A percentile compares a stretch with the other conserved stretches of the same genome.
phyloP scores from a whole-genome alignment of 2,797 vertebrate genomes.

The Fistularia commersonii region DNA sequence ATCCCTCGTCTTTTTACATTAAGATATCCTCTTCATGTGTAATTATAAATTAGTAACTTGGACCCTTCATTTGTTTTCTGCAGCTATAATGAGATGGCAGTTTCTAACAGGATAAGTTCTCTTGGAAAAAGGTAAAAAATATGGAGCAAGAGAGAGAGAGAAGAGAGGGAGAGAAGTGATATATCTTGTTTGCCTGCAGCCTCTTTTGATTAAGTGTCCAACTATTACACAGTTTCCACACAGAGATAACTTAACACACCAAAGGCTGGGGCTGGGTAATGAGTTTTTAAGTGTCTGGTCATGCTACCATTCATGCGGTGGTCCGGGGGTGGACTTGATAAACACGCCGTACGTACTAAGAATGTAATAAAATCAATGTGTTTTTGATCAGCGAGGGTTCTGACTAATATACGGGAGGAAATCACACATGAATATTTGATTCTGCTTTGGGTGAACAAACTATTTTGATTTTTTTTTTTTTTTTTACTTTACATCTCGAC shows the following conservation, averaged over 20 bases:
- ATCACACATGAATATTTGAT: conserved; percentile 34
- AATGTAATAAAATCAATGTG: conserved; percentile 4
- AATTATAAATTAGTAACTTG: conserved; percentile 35
- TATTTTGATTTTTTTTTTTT: conserved; percentile 1
- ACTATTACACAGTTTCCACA: conserved; percentile 61
- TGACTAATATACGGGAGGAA: conserved; percentile 24
- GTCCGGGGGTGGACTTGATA: not conserved
- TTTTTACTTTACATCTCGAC: not conserved
- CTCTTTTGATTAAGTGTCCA: conserved; percentile 61
- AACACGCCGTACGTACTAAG: not conserved
- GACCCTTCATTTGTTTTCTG: conserved; percentile 30
- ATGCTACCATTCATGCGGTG: conserved; percentile 38
- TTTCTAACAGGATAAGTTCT: conserved; percentile 29
- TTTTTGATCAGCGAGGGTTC: conserved; percentile 28
- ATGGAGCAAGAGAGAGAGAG: not conserved
- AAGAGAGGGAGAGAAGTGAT: conserved; percentile 37
- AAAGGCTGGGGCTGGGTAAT: conserved; percentile 47
- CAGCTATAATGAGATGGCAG: conserved; percentile 39
- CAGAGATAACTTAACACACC: conserved; percentile 39
- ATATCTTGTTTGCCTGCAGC: conserved; percentile 48
- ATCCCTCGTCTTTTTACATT: too few relatives aligned
- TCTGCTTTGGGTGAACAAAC: conserved; percentile 20
- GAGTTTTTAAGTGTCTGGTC: conserved; percentile 54
- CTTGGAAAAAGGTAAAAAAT: conserved; percentile 15
- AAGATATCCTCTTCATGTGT: too few relatives aligned